A percentile compares a stretch with the other conserved stretches of the same genome.
These are phyloP conservation scores for Stenichneumon culpator DNA, from an alignment of 2,888 invertebrate species.

Conservation along the genomic window DNA sequence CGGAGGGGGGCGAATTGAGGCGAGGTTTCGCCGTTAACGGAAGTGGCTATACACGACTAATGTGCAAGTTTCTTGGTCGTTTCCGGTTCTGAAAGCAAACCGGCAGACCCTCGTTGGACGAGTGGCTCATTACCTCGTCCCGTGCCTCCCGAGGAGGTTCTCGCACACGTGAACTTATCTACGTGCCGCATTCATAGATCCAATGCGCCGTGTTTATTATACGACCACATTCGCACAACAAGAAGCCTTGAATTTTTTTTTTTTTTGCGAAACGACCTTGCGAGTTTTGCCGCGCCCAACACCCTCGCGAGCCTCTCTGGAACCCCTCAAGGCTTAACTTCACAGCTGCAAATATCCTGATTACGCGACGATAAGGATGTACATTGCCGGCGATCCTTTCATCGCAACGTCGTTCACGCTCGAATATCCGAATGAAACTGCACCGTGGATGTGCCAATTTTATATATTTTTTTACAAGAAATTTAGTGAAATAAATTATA, in stretches of 20 bases:
- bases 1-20: slow-evolving; percentile 16
- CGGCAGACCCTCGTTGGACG: slow-evolving; percentile 44
- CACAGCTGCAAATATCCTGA: not conserved
- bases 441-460: too few species aligned
- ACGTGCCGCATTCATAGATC: not conserved
- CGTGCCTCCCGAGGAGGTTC: slow-evolving; percentile 25
- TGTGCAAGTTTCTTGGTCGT: slow-evolving; percentile 60
- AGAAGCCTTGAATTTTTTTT: slow-evolving; percentile 5
- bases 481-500: too few species aligned
- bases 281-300: not conserved
- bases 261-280: not conserved
- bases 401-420: not conserved
- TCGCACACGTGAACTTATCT: slow-evolving; percentile 43
- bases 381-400: not conserved
- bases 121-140: slow-evolving; percentile 61
- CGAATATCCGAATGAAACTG: too few species aligned
- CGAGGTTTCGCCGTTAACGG: slow-evolving; percentile 53
- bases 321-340: not conserved
- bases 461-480: too few species aligned
- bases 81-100: slow-evolving; percentile 63
- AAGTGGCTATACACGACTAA: slow-evolving; percentile 60
- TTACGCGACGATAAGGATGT: too few species aligned
- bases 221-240: not conserved
- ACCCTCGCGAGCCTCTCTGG: not conserved
- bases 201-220: not conserved